phyloP scores from a whole-genome alignment of 1,140 invertebrate genomes.

The Drosophila sp. region DNA sequence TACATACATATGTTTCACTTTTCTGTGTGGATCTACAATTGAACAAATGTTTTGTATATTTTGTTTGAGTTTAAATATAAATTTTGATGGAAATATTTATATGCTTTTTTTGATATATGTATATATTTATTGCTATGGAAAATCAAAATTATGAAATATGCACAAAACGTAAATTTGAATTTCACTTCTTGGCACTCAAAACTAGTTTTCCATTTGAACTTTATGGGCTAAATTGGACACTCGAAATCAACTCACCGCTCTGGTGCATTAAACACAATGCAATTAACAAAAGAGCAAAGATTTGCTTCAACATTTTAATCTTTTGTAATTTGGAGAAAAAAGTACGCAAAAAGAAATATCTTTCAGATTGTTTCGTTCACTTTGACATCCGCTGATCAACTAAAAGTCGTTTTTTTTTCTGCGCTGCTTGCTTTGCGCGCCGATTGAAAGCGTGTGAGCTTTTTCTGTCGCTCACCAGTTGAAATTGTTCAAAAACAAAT shows the following conservation, averaged over 20 bases:
- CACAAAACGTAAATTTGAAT: not conserved
- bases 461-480: slow-evolving; percentile 14
- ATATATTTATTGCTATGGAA: too few relatives aligned
- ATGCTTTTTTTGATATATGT: too few relatives aligned
- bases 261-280: slow-evolving; percentile 60
- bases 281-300: slow-evolving; percentile 52
- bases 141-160: not conserved
- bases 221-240: not conserved
- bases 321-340: not conserved
- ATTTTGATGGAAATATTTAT: too few relatives aligned
- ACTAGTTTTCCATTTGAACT: slow-evolving; percentile 37
- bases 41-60: too few relatives aligned
- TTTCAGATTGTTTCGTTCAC: slow-evolving; percentile 25
- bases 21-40: too few relatives aligned
- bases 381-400: slow-evolving; percentile 55
- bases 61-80: too few relatives aligned
- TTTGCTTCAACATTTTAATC: slow-evolving; percentile 23
- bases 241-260: slow-evolving; percentile 48
- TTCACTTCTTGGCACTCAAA: slow-evolving; percentile 32
- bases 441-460: slow-evolving; percentile 31
- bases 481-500: slow-evolving; percentile 32
- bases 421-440: not conserved
- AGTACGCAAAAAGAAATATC: not conserved
- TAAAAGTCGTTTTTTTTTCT: slow-evolving; percentile 51
- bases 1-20: too few relatives aligned